Conservation (phyloP, 2,113 vertebrate genomes). For the Rhynchopsitta pachyrhyncha region DNA sequence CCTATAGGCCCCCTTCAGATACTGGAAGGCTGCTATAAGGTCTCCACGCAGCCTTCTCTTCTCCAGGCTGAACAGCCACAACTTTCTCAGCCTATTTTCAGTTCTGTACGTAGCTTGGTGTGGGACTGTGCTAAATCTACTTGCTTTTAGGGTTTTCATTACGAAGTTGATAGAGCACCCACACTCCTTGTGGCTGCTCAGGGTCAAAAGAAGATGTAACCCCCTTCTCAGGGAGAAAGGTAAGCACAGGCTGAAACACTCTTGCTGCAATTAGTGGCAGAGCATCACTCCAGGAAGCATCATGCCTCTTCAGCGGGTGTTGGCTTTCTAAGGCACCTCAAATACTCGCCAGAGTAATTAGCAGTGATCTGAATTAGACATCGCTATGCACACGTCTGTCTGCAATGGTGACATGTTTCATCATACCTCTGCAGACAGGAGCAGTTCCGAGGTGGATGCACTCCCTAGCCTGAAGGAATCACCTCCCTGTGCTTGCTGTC, state of each 20-base stretch:
- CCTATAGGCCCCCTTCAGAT: too few species aligned
- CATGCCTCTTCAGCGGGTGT: background rate
- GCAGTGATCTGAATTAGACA: constrained; percentile 43
- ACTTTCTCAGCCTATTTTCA: background rate
- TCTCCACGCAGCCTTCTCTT: too few species aligned
- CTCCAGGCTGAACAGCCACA: too few species aligned
- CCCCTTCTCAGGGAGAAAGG: background rate
- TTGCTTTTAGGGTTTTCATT: background rate
- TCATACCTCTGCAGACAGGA: background rate
- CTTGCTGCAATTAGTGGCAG: background rate
- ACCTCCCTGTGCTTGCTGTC: background rate
- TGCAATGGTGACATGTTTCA: background rate
- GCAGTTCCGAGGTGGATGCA: constrained; percentile 10
- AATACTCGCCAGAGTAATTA: constrained; percentile 22
- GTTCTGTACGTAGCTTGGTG: background rate
- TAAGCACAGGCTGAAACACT: background rate
- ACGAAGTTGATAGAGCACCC: background rate
- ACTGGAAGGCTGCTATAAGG: too few species aligned
- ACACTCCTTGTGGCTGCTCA: background rate
- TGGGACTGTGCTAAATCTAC: accelerated
- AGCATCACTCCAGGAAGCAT: background rate
- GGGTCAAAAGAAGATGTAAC: background rate
- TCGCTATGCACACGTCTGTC: background rate
- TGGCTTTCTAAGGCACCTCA: constrained; percentile 18
- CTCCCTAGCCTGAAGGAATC: background rate